Evolutionary conservation across 2,888 invertebrate genomes (phyloP), one percentile per base, ranked within the genome.

Genomic region (Trachelus troglodyta): DNA sequence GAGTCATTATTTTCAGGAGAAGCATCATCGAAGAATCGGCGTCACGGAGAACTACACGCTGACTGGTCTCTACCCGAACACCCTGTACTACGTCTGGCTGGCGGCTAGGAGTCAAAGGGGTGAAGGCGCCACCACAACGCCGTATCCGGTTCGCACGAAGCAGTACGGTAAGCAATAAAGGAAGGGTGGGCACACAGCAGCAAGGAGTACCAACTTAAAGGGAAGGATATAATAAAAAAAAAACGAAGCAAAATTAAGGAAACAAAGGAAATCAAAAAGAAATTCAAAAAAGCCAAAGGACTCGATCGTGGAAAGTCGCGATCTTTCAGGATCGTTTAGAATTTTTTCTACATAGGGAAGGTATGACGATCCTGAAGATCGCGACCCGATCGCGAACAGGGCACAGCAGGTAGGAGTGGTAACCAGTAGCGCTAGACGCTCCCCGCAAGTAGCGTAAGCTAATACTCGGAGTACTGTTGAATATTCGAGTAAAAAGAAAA

Each of bases 11-110:
- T 40, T 35, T 34, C 85, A 93, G 93, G 96, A 97, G 91, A 96
- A 96, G 90, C 96, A 96, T 92, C 96, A 96, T 90, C 95, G 97
- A 88, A 95, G 96, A 87, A 97, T 97, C 89, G 95, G 96, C 40
- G 96, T 96, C 83, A 94, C 95, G 33, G 97, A 97, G 91, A 95
- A 95, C 37, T 98, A 97, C 93, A 96, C 96, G 34, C 94, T 99
- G 87, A 96, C 96, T 86, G 97, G 97, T 77, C 94, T 99, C 73
- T 98, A 98, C 91, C 99, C 99, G 56, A 97, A 98, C 93, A 99
- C 98, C 15, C 93, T 98, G 85, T 99, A 99, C 94, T 98, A 97
- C 93, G 97, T 99, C 88, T 98, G 98, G 97, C 93, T 99, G 86
- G 98, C 98, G 23, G 99, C 99, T 79, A 94, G 97, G 84, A 98